These are phyloP conservation scores for Malacoctenus gilli DNA, from an alignment of 2,797 vertebrate species.

Conservation along the genomic window DNA sequence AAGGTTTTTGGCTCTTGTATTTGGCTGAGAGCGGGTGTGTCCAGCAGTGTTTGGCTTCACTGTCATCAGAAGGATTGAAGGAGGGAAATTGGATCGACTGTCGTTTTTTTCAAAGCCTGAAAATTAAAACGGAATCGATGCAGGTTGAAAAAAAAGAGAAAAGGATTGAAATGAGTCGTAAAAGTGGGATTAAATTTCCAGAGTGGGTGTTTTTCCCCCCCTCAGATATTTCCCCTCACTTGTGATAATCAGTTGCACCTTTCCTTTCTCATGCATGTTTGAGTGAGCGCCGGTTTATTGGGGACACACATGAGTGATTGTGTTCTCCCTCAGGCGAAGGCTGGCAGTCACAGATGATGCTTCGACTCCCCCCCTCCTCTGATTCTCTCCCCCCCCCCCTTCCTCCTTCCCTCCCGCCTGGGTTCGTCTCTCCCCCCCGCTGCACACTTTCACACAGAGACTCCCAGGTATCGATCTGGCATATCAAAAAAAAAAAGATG, in stretches of 20 bases:
- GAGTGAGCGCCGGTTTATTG: slow-evolving; percentile 47
- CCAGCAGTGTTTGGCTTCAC: too few relatives aligned
- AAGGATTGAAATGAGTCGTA: slow-evolving; percentile 10
- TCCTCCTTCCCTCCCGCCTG: slow-evolving; percentile 7
- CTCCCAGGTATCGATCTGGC: slow-evolving; percentile 3
- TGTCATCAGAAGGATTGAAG: too few relatives aligned
- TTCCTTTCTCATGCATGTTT: slow-evolving; percentile 40
- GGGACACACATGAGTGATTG: slow-evolving; percentile 59
- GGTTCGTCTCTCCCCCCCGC: slow-evolving; percentile 7
- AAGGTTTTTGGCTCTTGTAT: too few relatives aligned
- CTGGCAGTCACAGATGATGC: slow-evolving; percentile 65
- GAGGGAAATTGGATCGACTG: too few relatives aligned
- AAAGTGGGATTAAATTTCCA: neutral
- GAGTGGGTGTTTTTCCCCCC: slow-evolving; percentile 11
- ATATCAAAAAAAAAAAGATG: slow-evolving; percentile 3
- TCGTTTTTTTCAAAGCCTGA: too few relatives aligned
- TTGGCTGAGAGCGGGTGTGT: too few relatives aligned
- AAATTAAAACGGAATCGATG: too few relatives aligned
- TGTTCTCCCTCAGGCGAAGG: slow-evolving; percentile 57
- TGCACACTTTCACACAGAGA: slow-evolving; percentile 17
- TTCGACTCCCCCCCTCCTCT: slow-evolving; percentile 36
- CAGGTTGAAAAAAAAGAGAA: too few relatives aligned
- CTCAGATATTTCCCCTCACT: slow-evolving; percentile 35
- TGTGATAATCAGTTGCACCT: slow-evolving; percentile 37
- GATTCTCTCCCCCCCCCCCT: slow-evolving; percentile 1